These are phyloP conservation scores for Cheirogaleus major DNA, from an alignment of 2,797 vertebrate species.

Conservation along the genomic window DNA sequence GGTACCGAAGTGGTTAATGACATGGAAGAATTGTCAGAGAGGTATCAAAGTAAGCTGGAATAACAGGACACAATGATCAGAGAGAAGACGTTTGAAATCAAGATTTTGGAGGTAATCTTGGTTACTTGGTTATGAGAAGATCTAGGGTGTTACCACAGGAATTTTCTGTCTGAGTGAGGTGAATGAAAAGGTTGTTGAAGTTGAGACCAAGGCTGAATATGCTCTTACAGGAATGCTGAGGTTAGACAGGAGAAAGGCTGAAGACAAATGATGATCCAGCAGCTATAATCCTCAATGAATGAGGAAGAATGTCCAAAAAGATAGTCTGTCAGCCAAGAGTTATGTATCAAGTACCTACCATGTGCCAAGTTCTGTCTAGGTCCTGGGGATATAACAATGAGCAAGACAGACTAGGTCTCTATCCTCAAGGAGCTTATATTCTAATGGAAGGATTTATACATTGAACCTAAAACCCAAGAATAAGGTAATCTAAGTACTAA, in stretches of 20 bases:
- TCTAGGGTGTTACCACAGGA: background rate
- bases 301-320: background rate
- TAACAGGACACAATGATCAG: background rate
- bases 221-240: background rate
- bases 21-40: background rate
- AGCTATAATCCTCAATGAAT: background rate
- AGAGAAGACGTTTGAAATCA: background rate
- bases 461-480: background rate
- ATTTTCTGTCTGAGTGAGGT: background rate
- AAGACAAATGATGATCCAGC: background rate
- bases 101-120: background rate
- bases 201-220: background rate
- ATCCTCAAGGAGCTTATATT: slow-evolving; percentile 30
- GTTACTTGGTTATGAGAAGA: background rate
- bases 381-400: background rate
- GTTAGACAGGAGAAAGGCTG: background rate
- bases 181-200: background rate
- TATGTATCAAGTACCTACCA: background rate
- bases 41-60: background rate
- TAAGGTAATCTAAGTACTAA: background rate
- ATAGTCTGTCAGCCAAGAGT: background rate
- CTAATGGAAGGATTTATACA: background rate
- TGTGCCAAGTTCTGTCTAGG: background rate
- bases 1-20: background rate
- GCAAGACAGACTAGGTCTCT: background rate